Percentiles rank a stretch among this genome's conserved stretches.
Conservation (phyloP, 1,140 invertebrate species). For the Drosophila triauraria region DNA sequence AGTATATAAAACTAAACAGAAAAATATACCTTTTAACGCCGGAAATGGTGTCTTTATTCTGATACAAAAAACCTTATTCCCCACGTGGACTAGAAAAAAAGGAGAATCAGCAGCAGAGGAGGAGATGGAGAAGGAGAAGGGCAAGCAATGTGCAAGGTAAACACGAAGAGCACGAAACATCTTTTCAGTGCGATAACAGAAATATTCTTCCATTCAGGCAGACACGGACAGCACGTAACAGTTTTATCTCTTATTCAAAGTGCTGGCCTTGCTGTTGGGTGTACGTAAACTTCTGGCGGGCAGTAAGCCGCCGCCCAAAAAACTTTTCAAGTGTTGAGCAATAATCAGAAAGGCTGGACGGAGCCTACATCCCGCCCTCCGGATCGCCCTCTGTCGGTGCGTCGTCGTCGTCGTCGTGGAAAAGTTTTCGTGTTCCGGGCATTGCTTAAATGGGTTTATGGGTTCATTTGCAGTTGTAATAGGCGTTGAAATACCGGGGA, state of each 20-base stretch:
- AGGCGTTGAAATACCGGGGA: conserved; percentile 72
- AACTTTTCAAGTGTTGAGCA: conserved; percentile 81
- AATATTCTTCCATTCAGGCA: conserved; percentile 76
- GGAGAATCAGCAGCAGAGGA: conserved; percentile 1
- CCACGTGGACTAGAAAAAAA: background rate
- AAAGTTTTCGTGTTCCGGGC: conserved; percentile 73
- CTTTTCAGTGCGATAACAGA: conserved; percentile 80
- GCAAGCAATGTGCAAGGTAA: conserved; percentile 59
- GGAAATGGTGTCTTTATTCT: background rate
- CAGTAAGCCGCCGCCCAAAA: conserved; percentile 47
- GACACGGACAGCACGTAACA: conserved; percentile 71
- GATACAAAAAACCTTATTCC: conserved; percentile 1
- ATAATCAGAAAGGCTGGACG: conserved; percentile 78
- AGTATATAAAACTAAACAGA: too few species aligned
- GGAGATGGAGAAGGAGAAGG: background rate
- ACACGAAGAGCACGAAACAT: conserved; percentile 77
- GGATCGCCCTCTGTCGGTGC: conserved; percentile 32
- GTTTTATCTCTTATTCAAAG: conserved; percentile 83
- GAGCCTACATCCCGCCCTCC: conserved; percentile 8
- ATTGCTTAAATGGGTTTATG: conserved; percentile 81
- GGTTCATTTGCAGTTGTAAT: conserved; percentile 81
- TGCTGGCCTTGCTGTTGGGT: conserved; percentile 54
- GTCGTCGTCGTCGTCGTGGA: conserved; percentile 12
- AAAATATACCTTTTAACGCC: background rate
- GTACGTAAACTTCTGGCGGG: conserved; percentile 38